Evolutionary conservation across 2,113 vertebrate species (phyloP).

Genomic region (Tympanuchus pallidicinctus): DNA sequence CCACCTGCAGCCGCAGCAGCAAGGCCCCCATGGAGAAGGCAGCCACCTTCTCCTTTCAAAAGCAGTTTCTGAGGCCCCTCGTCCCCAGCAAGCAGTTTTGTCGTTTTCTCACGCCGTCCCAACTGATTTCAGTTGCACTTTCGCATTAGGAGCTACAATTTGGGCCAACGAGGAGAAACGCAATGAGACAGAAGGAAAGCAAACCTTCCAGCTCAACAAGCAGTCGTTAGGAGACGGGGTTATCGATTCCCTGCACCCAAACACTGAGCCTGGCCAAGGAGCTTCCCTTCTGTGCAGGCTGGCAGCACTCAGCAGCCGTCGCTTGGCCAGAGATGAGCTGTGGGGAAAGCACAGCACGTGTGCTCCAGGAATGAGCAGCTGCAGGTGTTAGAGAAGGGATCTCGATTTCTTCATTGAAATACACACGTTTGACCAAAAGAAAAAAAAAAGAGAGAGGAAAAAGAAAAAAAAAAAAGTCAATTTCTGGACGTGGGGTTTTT

Average conservation of each 20-base stretch:
- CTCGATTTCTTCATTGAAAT: neutral
- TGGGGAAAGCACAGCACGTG: neutral
- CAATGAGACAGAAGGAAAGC: accelerated
- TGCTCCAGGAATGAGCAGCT: neutral
- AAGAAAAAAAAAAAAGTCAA: neutral
- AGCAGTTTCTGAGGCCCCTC: neutral
- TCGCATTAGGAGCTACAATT: accelerated
- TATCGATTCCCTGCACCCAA: neutral
- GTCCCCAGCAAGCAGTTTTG: neutral
- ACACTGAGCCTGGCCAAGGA: neutral
- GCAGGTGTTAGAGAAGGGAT: neutral
- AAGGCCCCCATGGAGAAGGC: neutral
- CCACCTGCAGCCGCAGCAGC: neutral
- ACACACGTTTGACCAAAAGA: neutral
- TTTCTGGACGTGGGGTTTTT: neutral
- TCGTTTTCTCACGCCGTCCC: neutral
- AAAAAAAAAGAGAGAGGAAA: no score
- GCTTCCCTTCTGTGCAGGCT: neutral
- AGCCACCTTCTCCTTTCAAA: neutral
- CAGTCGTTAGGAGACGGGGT: accelerated
- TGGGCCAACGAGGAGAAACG: neutral
- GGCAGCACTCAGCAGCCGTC: neutral
- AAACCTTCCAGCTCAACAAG: neutral
- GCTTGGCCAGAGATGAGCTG: neutral
- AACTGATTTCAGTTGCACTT: neutral